phyloP scores from a whole-genome alignment of 2,888 invertebrate genomes.

The Andrena trimmerana region DNA sequence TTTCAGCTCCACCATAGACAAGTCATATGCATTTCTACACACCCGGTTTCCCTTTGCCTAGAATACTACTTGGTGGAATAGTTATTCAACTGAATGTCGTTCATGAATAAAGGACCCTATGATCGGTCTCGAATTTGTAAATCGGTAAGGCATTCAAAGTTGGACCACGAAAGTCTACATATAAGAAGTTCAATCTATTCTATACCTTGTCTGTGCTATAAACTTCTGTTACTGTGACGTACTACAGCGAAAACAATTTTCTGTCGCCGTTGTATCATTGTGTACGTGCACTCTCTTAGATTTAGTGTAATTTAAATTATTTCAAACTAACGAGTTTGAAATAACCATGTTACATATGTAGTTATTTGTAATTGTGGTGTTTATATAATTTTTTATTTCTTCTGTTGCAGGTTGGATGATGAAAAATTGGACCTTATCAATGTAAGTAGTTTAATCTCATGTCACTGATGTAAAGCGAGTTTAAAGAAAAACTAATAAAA shows the following conservation, averaged over 20 bases:
- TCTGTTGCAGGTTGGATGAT: conserved; percentile 90
- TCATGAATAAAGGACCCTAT: no score
- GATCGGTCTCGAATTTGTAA: no score
- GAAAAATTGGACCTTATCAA: conserved; percentile 95
- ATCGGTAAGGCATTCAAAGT: no score
- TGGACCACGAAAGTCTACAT: no score
- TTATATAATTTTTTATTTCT: conserved; percentile 53
- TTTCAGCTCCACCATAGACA: no score
- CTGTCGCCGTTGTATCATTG: conserved; percentile 35
- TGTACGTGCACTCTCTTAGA: conserved; percentile 28
- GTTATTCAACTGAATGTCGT: no score
- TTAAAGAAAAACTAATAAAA: neutral
- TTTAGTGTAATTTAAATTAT: conserved; percentile 29
- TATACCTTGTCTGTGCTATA: neutral
- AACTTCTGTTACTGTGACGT: conserved; percentile 59
- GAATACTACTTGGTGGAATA: no score
- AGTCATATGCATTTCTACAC: no score
- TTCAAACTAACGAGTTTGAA: conserved; percentile 22
- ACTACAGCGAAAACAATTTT: conserved; percentile 60
- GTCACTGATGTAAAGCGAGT: neutral
- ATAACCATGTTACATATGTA: conserved; percentile 12
- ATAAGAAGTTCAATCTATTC: no score
- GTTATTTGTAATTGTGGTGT: conserved; percentile 2
- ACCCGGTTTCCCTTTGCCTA: no score
- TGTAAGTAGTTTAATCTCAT: conserved; percentile 88